Conservation (phyloP, 2,888 invertebrate genomes). For the Pollenia angustigena region DNA sequence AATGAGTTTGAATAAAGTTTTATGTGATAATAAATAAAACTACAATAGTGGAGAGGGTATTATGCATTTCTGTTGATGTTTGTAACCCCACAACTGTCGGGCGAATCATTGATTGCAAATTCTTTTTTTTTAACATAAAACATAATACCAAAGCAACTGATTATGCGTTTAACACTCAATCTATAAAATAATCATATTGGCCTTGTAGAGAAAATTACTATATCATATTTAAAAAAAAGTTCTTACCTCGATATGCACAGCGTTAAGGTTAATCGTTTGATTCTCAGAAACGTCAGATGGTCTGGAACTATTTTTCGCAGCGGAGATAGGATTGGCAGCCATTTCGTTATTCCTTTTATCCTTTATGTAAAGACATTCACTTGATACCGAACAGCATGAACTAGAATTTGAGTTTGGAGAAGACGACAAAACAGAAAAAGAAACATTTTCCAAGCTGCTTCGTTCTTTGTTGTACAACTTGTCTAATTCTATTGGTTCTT, state of each 20-base stretch:
- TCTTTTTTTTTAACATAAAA: too few species aligned
- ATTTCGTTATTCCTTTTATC: constrained; percentile 17
- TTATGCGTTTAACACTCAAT: too few species aligned
- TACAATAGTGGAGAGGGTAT: too few species aligned
- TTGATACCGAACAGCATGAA: constrained; percentile 51
- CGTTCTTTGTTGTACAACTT: constrained; percentile 38
- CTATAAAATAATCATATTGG: too few species aligned
- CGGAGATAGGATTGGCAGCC: neutral
- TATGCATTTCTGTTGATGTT: too few species aligned
- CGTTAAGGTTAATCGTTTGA: constrained; percentile 16
- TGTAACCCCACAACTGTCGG: too few species aligned
- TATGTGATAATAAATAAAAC: too few species aligned
- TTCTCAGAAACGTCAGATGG: constrained; percentile 20
- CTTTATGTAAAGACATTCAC: constrained; percentile 47
- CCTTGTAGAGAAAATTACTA: too few species aligned
- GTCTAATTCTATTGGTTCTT: neutral
- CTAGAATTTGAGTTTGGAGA: constrained; percentile 40
- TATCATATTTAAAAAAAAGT: too few species aligned
- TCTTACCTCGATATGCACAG: constrained; percentile 54
- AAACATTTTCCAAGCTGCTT: constrained; percentile 61
- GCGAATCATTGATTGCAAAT: too few species aligned
- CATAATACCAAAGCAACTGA: too few species aligned
- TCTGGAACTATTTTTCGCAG: neutral
- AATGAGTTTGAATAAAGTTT: too few species aligned
- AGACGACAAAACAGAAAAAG: constrained; percentile 35